Base-by-base conservation (phyloP, 2,888 invertebrate genomes). In the Artemia sinica region DNA sequence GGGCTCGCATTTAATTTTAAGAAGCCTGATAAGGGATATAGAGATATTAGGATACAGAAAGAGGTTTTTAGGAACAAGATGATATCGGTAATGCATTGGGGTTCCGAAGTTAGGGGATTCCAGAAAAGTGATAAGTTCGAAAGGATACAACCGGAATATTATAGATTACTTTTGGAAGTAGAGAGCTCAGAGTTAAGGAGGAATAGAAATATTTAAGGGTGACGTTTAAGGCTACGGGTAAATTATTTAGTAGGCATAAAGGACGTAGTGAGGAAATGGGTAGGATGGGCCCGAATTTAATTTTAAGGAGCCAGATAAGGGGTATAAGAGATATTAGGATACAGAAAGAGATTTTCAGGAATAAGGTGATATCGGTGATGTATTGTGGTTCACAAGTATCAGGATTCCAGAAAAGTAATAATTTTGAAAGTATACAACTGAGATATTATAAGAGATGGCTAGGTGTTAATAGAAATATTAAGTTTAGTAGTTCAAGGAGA, bases 391-490 rank as follows among this genome's bases (percentile, higher is more conserved):
- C 58, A 52, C 2, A 52, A 14, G 14, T 52, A 5, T 52, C 5
- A 7, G 58, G 13, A 49, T 63, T 51, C n/a, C 49, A 11, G 28
- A 58, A 69, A 68, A 18, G 66, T 52, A 65, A 67, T 6, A 52
- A 14, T 2, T 7, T 52, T 6, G 58, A 52, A 52, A 13, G 4
- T 2, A 52, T 52, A 52, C 58, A 52, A 52, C 7, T 7, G 14
- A 7, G 58, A 13, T 52, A 52, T 52, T 52, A n/a, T 14, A 52
- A 52, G 58, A 52, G 58, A 14, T 52, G 13, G 14, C 58, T 5
- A 52, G 58, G 58, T 13, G n/a, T 52, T n/a, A 14, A 14, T 52
- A 52, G 14, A 13, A 52, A 14, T 13, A 52, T 52, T 13, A 52
- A 14, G 58, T n/a, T 52, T 52, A 52, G 58, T 52, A 14, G 58